A percentile compares a stretch with the other conserved stretches of the same genome.
phyloP scores from a whole-genome alignment of 2,888 invertebrate genomes.

The Eristalis pertinax region DNA sequence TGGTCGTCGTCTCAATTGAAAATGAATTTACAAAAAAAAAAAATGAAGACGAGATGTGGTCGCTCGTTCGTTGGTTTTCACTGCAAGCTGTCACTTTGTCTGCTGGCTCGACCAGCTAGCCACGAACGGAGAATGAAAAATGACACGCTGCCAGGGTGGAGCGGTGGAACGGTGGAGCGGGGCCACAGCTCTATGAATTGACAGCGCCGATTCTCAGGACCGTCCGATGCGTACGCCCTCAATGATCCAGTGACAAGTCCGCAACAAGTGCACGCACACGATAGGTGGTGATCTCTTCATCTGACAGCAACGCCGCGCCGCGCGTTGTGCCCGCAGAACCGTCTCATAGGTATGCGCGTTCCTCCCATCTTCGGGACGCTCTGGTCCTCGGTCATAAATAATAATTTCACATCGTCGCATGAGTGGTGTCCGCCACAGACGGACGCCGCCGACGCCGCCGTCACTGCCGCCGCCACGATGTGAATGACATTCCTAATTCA shows the following conservation, averaged over 20 bases:
- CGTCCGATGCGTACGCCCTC: slow-evolving; percentile 58
- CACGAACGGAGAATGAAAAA: slow-evolving; percentile 42
- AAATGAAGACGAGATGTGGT: slow-evolving; percentile 7
- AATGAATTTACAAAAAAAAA: slow-evolving; percentile 61
- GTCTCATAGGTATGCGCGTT: slow-evolving; percentile 8
- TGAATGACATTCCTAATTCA: slow-evolving; percentile 60
- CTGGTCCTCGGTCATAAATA: slow-evolving; percentile 60
- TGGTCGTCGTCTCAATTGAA: slow-evolving; percentile 59
- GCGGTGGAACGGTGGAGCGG: not conserved
- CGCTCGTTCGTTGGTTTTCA: slow-evolving; percentile 17
- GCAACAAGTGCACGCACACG: slow-evolving; percentile 69
- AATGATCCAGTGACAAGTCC: slow-evolving; percentile 67
- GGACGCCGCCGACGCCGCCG: slow-evolving; percentile 29
- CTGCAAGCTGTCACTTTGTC: slow-evolving; percentile 64
- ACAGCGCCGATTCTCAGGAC: slow-evolving; percentile 58
- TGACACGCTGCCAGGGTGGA: slow-evolving; percentile 4
- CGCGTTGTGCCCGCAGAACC: too few relatives aligned
- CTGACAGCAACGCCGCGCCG: slow-evolving; percentile 50
- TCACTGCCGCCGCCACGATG: not conserved
- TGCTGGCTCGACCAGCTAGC: slow-evolving; percentile 29
- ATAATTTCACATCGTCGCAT: slow-evolving; percentile 68
- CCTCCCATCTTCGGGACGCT: slow-evolving; percentile 14
- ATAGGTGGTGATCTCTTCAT: slow-evolving; percentile 69
- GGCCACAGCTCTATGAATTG: slow-evolving; percentile 50
- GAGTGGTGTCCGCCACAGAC: slow-evolving; percentile 55